A percentile compares a stretch with the other conserved stretches of the same genome.
Evolutionary conservation across 2,113 vertebrate genomes (phyloP).

Genomic region (Zingel zingel): DNA sequence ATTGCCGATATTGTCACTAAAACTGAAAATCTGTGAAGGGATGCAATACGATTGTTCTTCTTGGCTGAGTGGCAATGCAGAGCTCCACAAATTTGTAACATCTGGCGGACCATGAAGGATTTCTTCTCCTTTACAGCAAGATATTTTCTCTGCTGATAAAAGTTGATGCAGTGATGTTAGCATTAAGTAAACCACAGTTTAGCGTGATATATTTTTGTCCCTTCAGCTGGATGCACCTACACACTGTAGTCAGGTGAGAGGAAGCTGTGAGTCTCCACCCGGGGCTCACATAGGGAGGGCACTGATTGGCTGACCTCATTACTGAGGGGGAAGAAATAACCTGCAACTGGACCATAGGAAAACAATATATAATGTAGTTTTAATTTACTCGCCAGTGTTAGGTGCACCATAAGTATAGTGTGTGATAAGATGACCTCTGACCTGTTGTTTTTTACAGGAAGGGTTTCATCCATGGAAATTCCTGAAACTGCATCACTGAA

Average conservation of each 20-base stretch:
- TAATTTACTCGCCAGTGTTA: not conserved
- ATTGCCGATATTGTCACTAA: not conserved
- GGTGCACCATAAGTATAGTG: not conserved
- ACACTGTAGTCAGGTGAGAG: slow-evolving; percentile 46
- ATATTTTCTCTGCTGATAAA: slow-evolving; percentile 42
- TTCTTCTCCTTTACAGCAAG: slow-evolving; percentile 24
- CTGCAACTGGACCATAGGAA: not conserved
- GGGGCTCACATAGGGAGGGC: not conserved
- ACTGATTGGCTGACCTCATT: slow-evolving; percentile 48
- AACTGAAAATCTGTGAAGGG: slow-evolving; percentile 25
- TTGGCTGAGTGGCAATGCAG: slow-evolving; percentile 2
- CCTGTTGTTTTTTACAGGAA: not conserved
- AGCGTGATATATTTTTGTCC: not conserved
- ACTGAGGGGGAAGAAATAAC: slow-evolving; percentile 33
- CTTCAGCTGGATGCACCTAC: slow-evolving; percentile 6
- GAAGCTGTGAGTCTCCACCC: slow-evolving; percentile 32
- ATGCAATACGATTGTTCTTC: slow-evolving; percentile 33
- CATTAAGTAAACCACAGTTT: not conserved
- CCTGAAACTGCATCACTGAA: not conserved
- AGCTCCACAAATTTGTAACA: slow-evolving; percentile 12
- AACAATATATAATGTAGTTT: not conserved
- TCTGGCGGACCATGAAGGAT: not conserved
- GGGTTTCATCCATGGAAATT: not conserved
- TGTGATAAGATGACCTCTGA: slow-evolving; percentile 31
- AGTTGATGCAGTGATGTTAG: slow-evolving; percentile 14